Percentiles rank a stretch among this genome's conserved stretches.
phyloP scores from a whole-genome alignment of 2,888 invertebrate genomes.

The Aporophyla nigra region DNA sequence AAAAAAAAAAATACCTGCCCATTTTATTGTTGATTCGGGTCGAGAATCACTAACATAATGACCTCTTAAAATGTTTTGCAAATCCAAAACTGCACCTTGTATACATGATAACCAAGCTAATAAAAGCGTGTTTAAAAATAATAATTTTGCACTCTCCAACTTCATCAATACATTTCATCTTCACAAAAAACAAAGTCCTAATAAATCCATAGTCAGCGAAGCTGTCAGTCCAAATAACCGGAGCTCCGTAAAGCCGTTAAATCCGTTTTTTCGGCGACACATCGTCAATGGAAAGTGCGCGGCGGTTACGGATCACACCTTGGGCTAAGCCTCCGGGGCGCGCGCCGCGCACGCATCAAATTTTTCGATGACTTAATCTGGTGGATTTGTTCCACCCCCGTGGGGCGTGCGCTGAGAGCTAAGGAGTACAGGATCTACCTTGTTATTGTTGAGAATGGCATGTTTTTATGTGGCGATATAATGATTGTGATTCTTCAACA shows the following conservation, averaged over 20 bases:
- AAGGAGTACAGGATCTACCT: constrained; percentile 48
- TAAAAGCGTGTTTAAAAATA: too few species aligned
- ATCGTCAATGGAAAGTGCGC: constrained; percentile 74
- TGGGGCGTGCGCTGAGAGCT: constrained; percentile 68
- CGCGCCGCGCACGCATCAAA: constrained; percentile 82
- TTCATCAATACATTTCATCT: not conserved
- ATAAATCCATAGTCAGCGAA: constrained; percentile 67
- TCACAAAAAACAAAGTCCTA: constrained; percentile 46
- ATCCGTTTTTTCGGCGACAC: constrained; percentile 77
- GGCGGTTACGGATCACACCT: constrained; percentile 69
- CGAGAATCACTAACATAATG: too few species aligned
- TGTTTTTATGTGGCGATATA: constrained; percentile 4
- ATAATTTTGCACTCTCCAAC: not conserved
- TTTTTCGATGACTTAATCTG: constrained; percentile 82
- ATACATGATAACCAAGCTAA: too few species aligned
- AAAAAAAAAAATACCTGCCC: too few species aligned
- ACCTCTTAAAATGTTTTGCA: too few species aligned
- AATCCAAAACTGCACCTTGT: too few species aligned
- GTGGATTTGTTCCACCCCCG: constrained; percentile 72
- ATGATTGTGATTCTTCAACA: not conserved
- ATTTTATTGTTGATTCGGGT: too few species aligned
- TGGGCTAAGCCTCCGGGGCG: constrained; percentile 77
- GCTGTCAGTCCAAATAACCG: constrained; percentile 70
- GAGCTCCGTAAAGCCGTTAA: constrained; percentile 73
- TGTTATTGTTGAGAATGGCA: constrained; percentile 26